Conservation (phyloP, 2,797 vertebrate species). For the Spinus olivaceus region DNA sequence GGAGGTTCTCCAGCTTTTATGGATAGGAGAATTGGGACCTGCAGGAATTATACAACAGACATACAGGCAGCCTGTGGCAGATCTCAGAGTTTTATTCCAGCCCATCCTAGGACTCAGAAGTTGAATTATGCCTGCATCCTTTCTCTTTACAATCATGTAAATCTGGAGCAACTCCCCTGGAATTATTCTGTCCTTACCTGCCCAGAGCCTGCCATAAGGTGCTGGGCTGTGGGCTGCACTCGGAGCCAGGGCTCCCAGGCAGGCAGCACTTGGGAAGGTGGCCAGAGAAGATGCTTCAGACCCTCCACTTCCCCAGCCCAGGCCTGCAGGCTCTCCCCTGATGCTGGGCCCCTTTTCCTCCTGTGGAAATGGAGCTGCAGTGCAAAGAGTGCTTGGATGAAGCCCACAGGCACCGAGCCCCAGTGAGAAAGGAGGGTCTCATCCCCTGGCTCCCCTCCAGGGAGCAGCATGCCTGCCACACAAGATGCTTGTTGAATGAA, state of each 20-base stretch:
- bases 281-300: background rate
- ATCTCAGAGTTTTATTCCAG: background rate
- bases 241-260: background rate
- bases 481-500: background rate
- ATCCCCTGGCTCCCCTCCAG: background rate
- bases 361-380: background rate
- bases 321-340: background rate
- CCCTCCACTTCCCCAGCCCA: background rate
- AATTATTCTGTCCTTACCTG: background rate
- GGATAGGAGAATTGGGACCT: background rate
- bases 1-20: background rate
- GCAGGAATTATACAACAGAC: background rate
- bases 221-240: background rate
- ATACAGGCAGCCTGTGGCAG: background rate
- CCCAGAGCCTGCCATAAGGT: background rate
- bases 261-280: background rate
- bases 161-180: background rate
- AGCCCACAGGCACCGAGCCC: background rate
- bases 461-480: constrained; percentile 6
- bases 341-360: background rate
- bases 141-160: background rate
- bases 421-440: background rate
- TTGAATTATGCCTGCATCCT: background rate
- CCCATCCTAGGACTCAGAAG: background rate
- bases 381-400: background rate